A percentile compares a stretch with the other conserved stretches of the same genome.
Conservation (phyloP, 2,113 vertebrate genomes). For the Tonatia bakeri region DNA sequence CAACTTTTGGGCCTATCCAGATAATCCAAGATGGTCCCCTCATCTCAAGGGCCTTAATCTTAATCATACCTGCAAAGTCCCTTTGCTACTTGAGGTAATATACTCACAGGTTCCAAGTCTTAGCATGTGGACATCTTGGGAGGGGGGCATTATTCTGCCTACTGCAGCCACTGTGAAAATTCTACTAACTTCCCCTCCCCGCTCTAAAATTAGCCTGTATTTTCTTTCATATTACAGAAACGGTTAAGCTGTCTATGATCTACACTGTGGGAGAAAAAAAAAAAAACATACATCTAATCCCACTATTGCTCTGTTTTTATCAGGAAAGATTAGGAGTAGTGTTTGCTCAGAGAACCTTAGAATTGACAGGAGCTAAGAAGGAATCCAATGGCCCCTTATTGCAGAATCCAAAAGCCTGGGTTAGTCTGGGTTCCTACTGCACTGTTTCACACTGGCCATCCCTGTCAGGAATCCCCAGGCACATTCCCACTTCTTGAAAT, state of each 20-base stretch:
- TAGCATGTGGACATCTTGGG: neutral
- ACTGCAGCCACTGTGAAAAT: rapidly evolving
- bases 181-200: neutral
- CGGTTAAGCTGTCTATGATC: neutral
- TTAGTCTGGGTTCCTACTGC: rapidly evolving
- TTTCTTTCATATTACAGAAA: neutral
- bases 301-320: neutral
- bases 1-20: neutral
- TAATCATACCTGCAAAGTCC: neutral
- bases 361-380: neutral
- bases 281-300: neutral
- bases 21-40: neutral
- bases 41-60: neutral
- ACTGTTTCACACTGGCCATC: rapidly evolving
- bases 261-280: neutral
- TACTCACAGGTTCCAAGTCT: neutral
- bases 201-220: neutral
- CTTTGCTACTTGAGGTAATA: neutral
- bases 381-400: neutral
- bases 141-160: neutral
- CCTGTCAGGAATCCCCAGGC: too few relatives aligned
- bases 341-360: neutral
- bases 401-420: rapidly evolving
- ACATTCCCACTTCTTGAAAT: neutral
- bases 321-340: neutral